These are phyloP conservation scores for Alethe diademata DNA, from an alignment of 2,113 vertebrate genomes.

Conservation along the genomic window DNA sequence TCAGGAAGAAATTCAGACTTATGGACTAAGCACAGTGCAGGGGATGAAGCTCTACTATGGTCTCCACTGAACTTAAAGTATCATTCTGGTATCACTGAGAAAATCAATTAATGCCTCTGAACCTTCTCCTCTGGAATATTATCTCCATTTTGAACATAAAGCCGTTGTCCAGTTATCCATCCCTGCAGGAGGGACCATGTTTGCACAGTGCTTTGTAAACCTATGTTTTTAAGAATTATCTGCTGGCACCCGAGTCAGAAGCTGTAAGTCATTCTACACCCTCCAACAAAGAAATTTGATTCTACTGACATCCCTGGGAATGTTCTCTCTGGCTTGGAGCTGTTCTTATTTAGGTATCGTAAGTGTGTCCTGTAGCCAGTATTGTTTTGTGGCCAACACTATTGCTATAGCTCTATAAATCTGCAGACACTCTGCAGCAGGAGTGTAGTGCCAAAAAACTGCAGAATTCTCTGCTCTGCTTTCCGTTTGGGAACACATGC, in stretches of 20 bases:
- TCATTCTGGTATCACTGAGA: neutral
- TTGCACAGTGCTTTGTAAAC: neutral
- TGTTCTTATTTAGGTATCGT: conserved; percentile 16
- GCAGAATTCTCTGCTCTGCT: neutral
- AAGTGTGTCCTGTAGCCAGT: conserved; percentile 26
- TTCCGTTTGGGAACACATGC: neutral
- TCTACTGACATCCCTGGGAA: conserved; percentile 8
- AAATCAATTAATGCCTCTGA: neutral
- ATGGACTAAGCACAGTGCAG: neutral
- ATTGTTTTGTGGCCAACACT: conserved; percentile 45
- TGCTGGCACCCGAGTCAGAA: neutral
- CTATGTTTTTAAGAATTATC: neutral
- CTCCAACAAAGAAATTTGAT: conserved; percentile 7
- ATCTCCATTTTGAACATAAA: neutral
- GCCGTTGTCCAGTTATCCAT: neutral
- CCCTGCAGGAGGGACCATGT: neutral
- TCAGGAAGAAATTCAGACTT: neutral
- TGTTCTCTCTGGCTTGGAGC: conserved; percentile 21
- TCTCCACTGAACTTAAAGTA: neutral
- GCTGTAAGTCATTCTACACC: conserved; percentile 8
- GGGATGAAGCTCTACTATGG: neutral
- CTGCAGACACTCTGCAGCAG: conserved; percentile 23
- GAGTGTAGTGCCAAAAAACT: conserved; percentile 4
- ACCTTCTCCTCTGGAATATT: neutral
- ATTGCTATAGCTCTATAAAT: conserved; percentile 54